Percentiles rank a stretch among this genome's conserved stretches.
These are phyloP conservation scores for Himalopsyche kuldschensis DNA, from an alignment of 2,888 invertebrate species.

Conservation along the genomic window DNA sequence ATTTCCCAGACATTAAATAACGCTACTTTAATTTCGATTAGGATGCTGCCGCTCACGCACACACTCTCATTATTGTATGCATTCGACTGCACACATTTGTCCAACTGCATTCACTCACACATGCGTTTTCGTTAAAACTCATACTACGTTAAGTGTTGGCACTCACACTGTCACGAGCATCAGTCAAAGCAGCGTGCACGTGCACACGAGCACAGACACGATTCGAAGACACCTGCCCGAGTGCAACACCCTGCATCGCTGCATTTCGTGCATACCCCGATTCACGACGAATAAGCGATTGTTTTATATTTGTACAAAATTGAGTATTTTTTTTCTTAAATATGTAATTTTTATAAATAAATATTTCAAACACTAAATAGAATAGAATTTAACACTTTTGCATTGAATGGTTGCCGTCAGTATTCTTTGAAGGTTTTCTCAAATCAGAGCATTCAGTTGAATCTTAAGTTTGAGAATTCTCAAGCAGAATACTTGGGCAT, in stretches of 20 bases:
- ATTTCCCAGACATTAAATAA: background rate
- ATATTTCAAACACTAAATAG: too few relatives aligned
- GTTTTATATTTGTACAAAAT: background rate
- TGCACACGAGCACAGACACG: background rate
- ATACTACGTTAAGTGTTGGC: background rate
- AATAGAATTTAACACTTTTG: too few relatives aligned
- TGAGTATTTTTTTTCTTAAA: too few relatives aligned
- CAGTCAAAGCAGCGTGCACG: background rate
- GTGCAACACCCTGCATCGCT: conserved; percentile 28
- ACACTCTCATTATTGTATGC: background rate
- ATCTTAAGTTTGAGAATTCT: too few relatives aligned
- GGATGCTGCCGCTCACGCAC: background rate
- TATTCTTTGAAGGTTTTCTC: too few relatives aligned
- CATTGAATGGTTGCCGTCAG: too few relatives aligned
- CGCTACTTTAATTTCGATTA: background rate
- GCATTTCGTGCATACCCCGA: background rate
- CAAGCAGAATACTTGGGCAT: too few relatives aligned
- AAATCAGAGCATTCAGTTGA: too few relatives aligned
- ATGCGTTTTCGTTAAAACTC: background rate
- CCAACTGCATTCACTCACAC: background rate
- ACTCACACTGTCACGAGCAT: background rate
- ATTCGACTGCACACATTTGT: background rate
- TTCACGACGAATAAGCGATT: background rate
- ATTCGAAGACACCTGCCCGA: conserved; percentile 25
- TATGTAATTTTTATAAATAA: too few relatives aligned